phyloP scores from a whole-genome alignment of 2,888 invertebrate species.

The Cybosia mesomella region DNA sequence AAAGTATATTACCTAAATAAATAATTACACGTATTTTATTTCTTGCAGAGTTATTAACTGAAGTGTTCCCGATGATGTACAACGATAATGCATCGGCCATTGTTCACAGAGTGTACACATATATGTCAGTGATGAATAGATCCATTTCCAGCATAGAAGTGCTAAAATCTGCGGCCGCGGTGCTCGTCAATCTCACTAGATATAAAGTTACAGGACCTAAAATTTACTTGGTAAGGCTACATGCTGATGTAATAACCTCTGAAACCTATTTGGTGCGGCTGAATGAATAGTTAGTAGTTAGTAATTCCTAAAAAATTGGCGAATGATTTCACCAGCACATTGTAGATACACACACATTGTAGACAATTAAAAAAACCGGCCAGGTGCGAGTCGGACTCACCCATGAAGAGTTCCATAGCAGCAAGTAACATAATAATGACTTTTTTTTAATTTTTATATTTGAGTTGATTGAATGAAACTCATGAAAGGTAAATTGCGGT shows the following conservation, averaged over 20 bases:
- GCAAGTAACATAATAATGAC: too few species aligned
- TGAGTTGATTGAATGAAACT: too few species aligned
- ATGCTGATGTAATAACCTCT: too few species aligned
- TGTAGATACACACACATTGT: too few species aligned
- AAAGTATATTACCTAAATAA: too few species aligned
- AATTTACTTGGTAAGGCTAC: conserved; percentile 85
- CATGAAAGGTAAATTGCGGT: too few species aligned
- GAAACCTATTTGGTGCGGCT: not conserved
- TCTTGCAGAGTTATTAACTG: conserved; percentile 77
- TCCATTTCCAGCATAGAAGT: conserved; percentile 88
- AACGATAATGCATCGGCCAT: conserved; percentile 67
- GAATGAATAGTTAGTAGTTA: not conserved
- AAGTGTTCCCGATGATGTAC: conserved; percentile 81
- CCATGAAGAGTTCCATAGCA: too few species aligned
- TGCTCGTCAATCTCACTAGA: conserved; percentile 90
- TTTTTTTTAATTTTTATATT: too few species aligned
- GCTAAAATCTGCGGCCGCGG: conserved; percentile 82
- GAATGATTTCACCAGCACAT: too few species aligned
- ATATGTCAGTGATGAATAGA: conserved; percentile 83
- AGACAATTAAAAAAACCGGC: too few species aligned
- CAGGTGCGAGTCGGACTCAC: too few species aligned
- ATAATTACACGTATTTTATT: conserved; percentile 37
- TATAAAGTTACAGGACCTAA: conserved; percentile 87
- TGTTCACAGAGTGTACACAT: conserved; percentile 71
- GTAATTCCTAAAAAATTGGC: not conserved